These are phyloP conservation scores for Dipodomys spectabilis DNA, from an alignment of 2,113 vertebrate genomes.

Conservation along the genomic window DNA sequence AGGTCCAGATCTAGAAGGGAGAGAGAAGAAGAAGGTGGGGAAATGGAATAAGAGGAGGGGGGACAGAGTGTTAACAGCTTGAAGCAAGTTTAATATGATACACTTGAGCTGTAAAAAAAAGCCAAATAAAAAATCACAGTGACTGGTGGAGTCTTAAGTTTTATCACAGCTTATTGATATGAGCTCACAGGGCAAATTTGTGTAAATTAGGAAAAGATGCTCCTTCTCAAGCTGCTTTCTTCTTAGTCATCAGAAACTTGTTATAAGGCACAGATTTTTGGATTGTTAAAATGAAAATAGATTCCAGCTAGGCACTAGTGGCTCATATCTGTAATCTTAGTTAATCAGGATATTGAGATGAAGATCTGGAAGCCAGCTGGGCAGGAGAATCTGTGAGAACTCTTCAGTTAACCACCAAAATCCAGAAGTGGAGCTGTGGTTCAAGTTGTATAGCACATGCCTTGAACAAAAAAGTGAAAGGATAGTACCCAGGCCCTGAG, in stretches of 20 bases:
- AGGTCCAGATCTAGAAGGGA: neutral
- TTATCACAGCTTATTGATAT: neutral
- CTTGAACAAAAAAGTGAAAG: too few relatives aligned
- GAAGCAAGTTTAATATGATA: conserved; percentile 8
- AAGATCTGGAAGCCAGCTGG: too few relatives aligned
- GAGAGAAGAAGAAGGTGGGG: neutral
- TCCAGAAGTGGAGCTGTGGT: too few relatives aligned
- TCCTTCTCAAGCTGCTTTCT: neutral
- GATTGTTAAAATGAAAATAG: conserved; percentile 26
- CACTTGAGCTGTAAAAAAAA: neutral
- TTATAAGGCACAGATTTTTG: conserved; percentile 26
- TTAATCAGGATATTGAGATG: too few relatives aligned
- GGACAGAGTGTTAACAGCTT: neutral
- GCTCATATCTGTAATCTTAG: too few relatives aligned
- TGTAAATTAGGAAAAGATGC: conserved; percentile 20
- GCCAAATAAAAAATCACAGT: conserved; percentile 11
- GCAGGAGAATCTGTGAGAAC: too few relatives aligned
- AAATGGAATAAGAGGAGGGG: neutral
- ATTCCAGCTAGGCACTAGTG: neutral
- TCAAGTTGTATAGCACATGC: too few relatives aligned
- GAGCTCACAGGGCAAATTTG: neutral
- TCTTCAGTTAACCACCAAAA: too few relatives aligned
- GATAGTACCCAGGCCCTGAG: too few relatives aligned
- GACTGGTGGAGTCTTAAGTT: neutral
- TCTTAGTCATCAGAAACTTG: conserved; percentile 36